Evolutionary conservation across 2,888 invertebrate species (phyloP).

Genomic region (Tetropium fuscum): DNA sequence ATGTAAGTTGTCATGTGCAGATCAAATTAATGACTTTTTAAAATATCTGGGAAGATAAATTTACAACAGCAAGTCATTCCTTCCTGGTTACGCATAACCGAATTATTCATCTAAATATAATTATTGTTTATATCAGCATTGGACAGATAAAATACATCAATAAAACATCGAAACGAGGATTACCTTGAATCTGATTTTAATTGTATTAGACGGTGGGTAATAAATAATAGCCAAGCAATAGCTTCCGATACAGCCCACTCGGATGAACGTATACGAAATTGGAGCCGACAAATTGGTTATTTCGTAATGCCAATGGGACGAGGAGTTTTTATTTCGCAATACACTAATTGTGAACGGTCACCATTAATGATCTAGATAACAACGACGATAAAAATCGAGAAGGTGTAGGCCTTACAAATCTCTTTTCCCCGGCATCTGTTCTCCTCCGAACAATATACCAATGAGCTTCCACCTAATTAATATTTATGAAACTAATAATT

Average conservation of each 20-base stretch:
- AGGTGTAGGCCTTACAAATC: background rate
- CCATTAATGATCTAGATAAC: constrained; percentile 3
- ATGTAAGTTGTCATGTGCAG: no score
- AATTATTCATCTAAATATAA: no score
- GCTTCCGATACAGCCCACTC: background rate
- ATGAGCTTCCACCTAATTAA: constrained; percentile 13
- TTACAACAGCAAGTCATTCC: no score
- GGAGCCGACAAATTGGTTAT: background rate
- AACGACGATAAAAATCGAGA: constrained; percentile 7
- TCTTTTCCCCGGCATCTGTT: constrained; percentile 12
- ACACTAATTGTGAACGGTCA: background rate
- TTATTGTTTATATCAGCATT: no score
- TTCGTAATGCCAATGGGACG: background rate
- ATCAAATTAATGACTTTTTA: no score
- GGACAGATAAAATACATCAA: no score
- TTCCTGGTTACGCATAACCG: no score
- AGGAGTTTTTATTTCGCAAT: background rate
- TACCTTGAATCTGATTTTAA: background rate
- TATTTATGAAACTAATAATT: constrained; percentile 19
- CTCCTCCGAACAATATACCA: background rate
- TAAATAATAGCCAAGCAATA: background rate
- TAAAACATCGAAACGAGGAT: no score
- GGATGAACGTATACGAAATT: background rate
- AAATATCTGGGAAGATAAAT: no score
- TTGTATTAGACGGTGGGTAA: background rate